Base-by-base conservation (phyloP, 2,113 vertebrate species). In the Leiothrix lutea region DNA sequence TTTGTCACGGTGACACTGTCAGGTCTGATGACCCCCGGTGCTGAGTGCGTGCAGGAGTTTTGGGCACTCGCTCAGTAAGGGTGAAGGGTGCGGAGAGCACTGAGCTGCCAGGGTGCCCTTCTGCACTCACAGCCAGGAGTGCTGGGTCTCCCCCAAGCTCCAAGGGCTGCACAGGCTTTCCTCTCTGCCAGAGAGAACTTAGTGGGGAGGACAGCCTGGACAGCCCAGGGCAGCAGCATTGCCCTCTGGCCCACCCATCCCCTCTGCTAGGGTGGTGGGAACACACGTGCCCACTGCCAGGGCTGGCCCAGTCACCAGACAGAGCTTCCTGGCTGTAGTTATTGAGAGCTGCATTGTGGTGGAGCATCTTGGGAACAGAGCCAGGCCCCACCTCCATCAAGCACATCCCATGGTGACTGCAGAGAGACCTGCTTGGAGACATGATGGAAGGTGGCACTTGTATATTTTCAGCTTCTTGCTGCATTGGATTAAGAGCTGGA, bases 401-500 rank as follows among this genome's bases (percentile, higher is more conserved):
- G 4, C 77, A 74, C 80, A 80, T 81, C 70, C 65, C 61, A 2
- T 81, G 90, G 58, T 2, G 65, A 86, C 72, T 58, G 90, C 81
- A 20, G 80, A 88, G 89, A 36, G 57, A 60, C 35, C 78, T 79
- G 80, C 73, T 95, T 2, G 0, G 54, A 91, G 83, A 78, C 83
- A 44, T 58, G 77, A 89, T 36, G 1, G 92, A 74, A 89, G 70
- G 77, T 96, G 90, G 80, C 87, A 93, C 65, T 87, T 62, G 65
- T 15, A 9, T 96, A 94, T 94, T 97, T 95, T 94, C 93, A 92
- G 87, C 87, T 93, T 85, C 84, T 91, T 93, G 53, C 85, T 94
- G 94, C 87, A 85, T 82, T 67, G 85, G 78, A 91, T 91, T 86
- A 79, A 60, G 87, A 79, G 73, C 84, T 94, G 95, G 77, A 74